Evolutionary conservation across 2,888 invertebrate genomes (phyloP).

Genomic region (Dasypolia templi): DNA sequence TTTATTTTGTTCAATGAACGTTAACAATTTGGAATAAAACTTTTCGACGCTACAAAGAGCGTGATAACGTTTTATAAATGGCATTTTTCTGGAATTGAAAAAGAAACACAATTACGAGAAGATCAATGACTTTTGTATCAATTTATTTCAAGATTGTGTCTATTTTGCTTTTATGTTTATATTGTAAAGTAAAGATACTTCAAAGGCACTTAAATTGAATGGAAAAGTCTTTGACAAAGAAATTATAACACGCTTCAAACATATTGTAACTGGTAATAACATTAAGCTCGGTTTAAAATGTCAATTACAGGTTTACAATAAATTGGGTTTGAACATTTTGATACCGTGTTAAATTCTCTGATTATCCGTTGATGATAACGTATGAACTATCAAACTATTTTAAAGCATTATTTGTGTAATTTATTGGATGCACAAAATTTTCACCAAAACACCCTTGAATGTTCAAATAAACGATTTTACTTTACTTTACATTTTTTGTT

Average conservation of each 20-base stretch:
- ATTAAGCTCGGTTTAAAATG: slow-evolving; percentile 12
- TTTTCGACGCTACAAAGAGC: slow-evolving; percentile 72
- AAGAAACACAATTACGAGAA: slow-evolving; percentile 63
- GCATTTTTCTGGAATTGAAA: slow-evolving; percentile 64
- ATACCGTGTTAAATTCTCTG: slow-evolving; percentile 25
- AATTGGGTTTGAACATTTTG: slow-evolving; percentile 12
- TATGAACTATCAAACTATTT: slow-evolving; percentile 7
- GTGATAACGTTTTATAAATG: slow-evolving; percentile 68
- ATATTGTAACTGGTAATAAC: slow-evolving; percentile 9
- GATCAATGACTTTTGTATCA: slow-evolving; percentile 61
- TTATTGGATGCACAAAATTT: too few species aligned
- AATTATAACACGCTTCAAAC: slow-evolving; percentile 28
- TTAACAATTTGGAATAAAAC: slow-evolving; percentile 77
- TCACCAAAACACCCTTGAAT: too few species aligned
- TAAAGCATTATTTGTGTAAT: slow-evolving; percentile 23
- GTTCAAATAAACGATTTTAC: too few species aligned
- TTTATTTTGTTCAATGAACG: slow-evolving; percentile 78
- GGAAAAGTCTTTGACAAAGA: slow-evolving; percentile 41
- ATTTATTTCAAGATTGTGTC: slow-evolving; percentile 59
- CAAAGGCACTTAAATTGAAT: slow-evolving; percentile 50
- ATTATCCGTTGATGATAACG: slow-evolving; percentile 33
- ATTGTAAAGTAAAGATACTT: slow-evolving; percentile 41
- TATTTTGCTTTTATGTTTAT: slow-evolving; percentile 45
- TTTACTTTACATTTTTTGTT: too few species aligned
- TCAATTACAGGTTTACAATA: slow-evolving; percentile 6